Conservation (phyloP, 2,888 invertebrate genomes). For the Andrena bucephala region DNA sequence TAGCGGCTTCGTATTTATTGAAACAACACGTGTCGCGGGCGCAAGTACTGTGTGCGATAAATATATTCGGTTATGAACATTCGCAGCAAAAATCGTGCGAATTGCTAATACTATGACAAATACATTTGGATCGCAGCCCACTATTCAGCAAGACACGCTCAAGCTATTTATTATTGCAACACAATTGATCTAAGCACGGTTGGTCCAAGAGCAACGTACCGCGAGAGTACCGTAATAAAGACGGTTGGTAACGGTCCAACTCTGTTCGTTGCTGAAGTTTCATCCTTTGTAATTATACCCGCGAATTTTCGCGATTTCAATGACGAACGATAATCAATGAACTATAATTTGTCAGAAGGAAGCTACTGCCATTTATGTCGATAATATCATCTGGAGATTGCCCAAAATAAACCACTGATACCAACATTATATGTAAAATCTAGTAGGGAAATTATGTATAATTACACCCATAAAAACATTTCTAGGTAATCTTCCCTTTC, state of each 20-base stretch:
- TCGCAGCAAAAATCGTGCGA: slow-evolving; percentile 53
- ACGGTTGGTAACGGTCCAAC: slow-evolving; percentile 70
- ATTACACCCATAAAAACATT: too few relatives aligned
- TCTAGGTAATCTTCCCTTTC: too few relatives aligned
- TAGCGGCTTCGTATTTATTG: background rate
- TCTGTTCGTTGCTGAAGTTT: slow-evolving; percentile 63
- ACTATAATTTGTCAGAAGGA: background rate
- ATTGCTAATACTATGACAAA: slow-evolving; percentile 59
- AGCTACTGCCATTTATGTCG: background rate
- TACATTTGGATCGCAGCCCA: slow-evolving; percentile 63
- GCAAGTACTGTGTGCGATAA: background rate
- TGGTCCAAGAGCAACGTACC: slow-evolving; percentile 61
- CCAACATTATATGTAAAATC: too few relatives aligned
- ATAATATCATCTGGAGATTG: background rate
- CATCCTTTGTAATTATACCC: slow-evolving; percentile 37
- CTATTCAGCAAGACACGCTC: slow-evolving; percentile 58
- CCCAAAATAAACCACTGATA: too few relatives aligned
- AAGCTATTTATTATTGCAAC: slow-evolving; percentile 62
- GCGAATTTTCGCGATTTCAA: background rate
- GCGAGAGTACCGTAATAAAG: slow-evolving; percentile 71
- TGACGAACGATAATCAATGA: background rate
- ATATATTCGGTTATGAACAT: slow-evolving; percentile 10
- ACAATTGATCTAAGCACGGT: slow-evolving; percentile 68
- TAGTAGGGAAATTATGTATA: too few relatives aligned
- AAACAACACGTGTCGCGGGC: background rate